Conservation (phyloP, 2,797 vertebrate genomes). For the Microctenopoma stevenorrisi region DNA sequence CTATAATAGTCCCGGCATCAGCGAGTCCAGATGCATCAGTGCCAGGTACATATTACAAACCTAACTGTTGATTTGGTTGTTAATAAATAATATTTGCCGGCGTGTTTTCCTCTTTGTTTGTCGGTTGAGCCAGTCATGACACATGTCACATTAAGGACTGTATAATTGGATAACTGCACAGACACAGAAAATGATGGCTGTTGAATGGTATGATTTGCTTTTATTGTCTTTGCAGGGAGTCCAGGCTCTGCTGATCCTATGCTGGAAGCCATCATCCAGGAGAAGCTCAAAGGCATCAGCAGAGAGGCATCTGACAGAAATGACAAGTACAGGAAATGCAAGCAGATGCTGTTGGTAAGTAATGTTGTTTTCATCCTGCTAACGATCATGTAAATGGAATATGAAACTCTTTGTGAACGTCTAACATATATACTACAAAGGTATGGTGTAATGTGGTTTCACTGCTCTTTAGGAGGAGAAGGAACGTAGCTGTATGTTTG, state of each 20-base stretch:
- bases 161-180: neutral
- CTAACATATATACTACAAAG: neutral
- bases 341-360: conserved; percentile 93
- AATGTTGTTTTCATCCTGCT: conserved; percentile 9
- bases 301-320: conserved; percentile 92
- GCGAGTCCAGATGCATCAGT: conserved; percentile 82
- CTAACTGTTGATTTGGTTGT: no score
- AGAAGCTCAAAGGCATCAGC: conserved; percentile 91
- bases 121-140: no score
- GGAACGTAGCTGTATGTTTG: conserved; percentile 90
- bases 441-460: neutral
- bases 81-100: no score
- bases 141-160: neutral
- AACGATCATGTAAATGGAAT: neutral
- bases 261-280: conserved; percentile 90
- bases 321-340: conserved; percentile 96
- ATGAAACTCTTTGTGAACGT: neutral
- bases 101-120: no score
- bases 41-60: conserved; percentile 83
- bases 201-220: neutral
- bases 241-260: conserved; percentile 86
- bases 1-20: conserved; percentile 81
- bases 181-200: neutral
- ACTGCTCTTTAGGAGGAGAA: conserved; percentile 89
- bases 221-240: conserved; percentile 80